A percentile compares a stretch with the other conserved stretches of the same genome.
Evolutionary conservation across 2,888 invertebrate species (phyloP).

Genomic region (Hirtodrosophila duncani): DNA sequence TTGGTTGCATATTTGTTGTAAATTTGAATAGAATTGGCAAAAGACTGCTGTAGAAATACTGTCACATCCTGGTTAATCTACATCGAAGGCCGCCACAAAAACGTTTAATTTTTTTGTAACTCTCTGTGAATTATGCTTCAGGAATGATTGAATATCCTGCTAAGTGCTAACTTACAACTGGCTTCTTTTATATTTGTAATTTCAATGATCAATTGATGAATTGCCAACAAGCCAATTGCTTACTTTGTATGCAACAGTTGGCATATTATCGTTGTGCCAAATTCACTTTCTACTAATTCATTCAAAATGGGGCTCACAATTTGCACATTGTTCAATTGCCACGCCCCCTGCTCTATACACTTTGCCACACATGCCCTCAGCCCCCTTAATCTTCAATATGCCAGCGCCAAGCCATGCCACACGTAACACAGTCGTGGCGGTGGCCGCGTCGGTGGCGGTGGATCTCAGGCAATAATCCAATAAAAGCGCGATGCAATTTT

Average conservation of each 20-base stretch:
- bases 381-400: no score
- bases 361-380: background rate
- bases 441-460: no score
- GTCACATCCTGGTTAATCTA: no score
- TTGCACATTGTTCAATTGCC: constrained; percentile 57
- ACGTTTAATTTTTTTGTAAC: no score
- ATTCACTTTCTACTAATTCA: constrained; percentile 58
- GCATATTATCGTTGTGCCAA: constrained; percentile 33
- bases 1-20: no score
- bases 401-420: background rate
- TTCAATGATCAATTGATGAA: constrained; percentile 21
- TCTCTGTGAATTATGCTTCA: no score
- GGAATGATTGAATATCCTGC: no score
- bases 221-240: constrained; percentile 1
- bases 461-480: constrained; percentile 68
- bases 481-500: constrained; percentile 63
- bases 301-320: constrained; percentile 70
- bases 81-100: no score
- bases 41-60: no score
- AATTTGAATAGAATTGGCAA: no score
- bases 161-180: no score
- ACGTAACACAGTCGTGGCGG: constrained; percentile 7
- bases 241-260: constrained; percentile 38
- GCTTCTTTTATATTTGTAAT: constrained; percentile 1
- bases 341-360: constrained; percentile 5